Evolutionary conservation across 2,113 vertebrate genomes (phyloP), one percentile per base, ranked within the genome.

Genomic region (Centropus bengalensis): DNA sequence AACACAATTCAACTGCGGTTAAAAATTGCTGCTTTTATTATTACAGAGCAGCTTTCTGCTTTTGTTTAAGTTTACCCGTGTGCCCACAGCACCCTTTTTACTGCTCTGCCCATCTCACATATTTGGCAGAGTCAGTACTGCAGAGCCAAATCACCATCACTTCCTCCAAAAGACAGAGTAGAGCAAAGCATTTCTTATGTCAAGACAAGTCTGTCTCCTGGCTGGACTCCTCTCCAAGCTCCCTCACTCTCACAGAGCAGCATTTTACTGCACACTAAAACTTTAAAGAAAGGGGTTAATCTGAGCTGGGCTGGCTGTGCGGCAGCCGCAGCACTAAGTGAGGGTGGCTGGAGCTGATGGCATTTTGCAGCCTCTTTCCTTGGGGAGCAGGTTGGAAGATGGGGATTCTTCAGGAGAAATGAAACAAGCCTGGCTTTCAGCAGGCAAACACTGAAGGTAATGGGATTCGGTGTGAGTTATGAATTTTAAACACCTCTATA

Each of bases 401-500:
- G 40, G 81, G 23, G 85, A 71, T 81, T 69, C 88, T 64, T 67
- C 67, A 71, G 62, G 3, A 79, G 91, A 62, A 80, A 91, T 38
- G 80, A 91, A 70, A 86, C 79, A 69, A 89, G 91, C 83, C 44
- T 19, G 76, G 71, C 88, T 92, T 91, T 82, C 87, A 91, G 88
- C 71, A 89, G 81, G 94, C 58, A 82, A 91, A 77, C 5, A 78
- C 81, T 86, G 92, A 24, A 88, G 76, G 91, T 83, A 94, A 96
- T 91, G 92, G 96, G 74, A 95, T 95, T 95, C 94, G 47, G 89
- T 83, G 86, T 5, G 85, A 92, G 92, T 84, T 89, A 96, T 93
- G 96, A 96, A 94, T 97, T 96, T 96, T 96, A 95, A 97, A 96
- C 88, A 82, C 88, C 78, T 76, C 63, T 44, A 56, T 77, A 93